Evolutionary conservation across 2,888 invertebrate species (phyloP).

Genomic region (Coecobrya sp.): DNA sequence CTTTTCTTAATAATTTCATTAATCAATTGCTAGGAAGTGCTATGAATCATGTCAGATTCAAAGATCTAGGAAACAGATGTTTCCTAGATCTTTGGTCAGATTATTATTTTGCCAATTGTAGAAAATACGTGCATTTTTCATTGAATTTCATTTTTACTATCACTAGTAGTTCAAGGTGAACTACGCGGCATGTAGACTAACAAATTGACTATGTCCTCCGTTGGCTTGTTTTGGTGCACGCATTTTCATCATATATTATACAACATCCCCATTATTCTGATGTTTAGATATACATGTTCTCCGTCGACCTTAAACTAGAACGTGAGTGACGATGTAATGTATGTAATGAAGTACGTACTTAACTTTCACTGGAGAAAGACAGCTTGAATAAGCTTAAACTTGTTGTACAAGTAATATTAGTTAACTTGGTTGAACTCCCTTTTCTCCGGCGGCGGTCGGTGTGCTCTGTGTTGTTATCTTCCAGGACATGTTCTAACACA

Average conservation of each 20-base stretch:
- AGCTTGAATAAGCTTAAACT: slow-evolving; percentile 36
- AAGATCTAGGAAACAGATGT: too few species aligned
- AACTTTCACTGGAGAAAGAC: slow-evolving; percentile 39
- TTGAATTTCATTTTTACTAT: too few species aligned
- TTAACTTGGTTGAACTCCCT: slow-evolving; percentile 23
- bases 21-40: too few species aligned
- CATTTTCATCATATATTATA: neutral
- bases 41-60: too few species aligned
- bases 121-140: too few species aligned
- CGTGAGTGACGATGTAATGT: neutral
- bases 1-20: too few species aligned
- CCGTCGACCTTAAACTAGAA: neutral
- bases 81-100: too few species aligned
- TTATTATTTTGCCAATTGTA: too few species aligned
- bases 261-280: neutral
- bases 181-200: neutral
- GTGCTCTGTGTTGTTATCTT: neutral
- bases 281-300: neutral
- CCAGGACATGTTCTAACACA: neutral
- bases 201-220: too few species aligned
- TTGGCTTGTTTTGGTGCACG: too few species aligned
- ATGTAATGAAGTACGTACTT: slow-evolving; percentile 20
- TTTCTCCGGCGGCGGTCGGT: neutral
- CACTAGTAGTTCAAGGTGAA: neutral
- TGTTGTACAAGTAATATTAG: slow-evolving; percentile 33